phyloP scores from a whole-genome alignment of 2,797 vertebrate species.

The Phalanger gymnotis region DNA sequence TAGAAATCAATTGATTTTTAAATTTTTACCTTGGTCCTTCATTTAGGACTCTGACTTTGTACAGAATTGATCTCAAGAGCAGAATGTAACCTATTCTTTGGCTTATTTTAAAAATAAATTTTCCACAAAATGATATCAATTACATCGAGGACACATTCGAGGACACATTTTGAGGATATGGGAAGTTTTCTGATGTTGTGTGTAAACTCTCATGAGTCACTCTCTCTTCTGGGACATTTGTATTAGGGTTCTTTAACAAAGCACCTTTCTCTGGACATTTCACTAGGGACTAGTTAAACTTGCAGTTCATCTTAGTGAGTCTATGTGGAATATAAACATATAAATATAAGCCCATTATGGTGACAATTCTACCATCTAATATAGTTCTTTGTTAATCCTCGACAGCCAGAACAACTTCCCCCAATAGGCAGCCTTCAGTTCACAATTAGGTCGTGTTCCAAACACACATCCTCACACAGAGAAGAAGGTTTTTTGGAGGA shows the following conservation, averaged over 20 bases:
- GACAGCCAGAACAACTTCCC: conserved; percentile 6
- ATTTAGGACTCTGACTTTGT: background rate
- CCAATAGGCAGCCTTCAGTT: background rate
- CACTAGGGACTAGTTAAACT: conserved; percentile 40
- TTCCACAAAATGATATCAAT: background rate
- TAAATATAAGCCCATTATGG: background rate
- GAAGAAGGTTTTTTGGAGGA: background rate
- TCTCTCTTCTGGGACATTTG: conserved; percentile 55
- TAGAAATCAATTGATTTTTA: background rate
- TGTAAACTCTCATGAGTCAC: background rate
- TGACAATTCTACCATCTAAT: background rate
- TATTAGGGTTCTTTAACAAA: conserved; percentile 47
- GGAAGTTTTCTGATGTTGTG: background rate
- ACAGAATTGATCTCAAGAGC: background rate
- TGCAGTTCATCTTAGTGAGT: conserved; percentile 62
- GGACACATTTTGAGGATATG: background rate
- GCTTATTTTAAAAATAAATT: background rate
- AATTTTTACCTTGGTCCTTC: background rate
- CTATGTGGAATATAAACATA: conserved; percentile 50
- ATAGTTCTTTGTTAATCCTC: conserved; percentile 47
- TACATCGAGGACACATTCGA: background rate
- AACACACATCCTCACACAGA: background rate
- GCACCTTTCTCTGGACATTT: conserved; percentile 43
- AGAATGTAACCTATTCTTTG: background rate
- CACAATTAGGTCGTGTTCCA: background rate